phyloP scores from a whole-genome alignment of 1,140 invertebrate genomes.

The Apis cerana region DNA sequence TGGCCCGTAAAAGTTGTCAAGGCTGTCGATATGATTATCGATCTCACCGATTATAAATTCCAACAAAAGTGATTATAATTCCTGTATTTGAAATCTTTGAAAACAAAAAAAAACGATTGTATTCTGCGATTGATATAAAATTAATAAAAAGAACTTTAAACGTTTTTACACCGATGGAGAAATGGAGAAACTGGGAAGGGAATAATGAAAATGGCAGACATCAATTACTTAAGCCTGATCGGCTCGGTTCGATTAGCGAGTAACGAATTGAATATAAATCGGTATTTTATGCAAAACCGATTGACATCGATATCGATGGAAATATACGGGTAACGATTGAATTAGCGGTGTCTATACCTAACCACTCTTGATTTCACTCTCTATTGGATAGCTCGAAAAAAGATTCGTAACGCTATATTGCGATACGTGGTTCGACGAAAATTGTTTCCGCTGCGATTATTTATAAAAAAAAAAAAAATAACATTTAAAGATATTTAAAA shows the following conservation, averaged over 20 bases:
- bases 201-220: slow-evolving; percentile 30
- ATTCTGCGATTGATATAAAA: neutral
- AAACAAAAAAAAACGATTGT: too few relatives aligned
- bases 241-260: slow-evolving; percentile 3
- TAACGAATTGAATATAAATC: slow-evolving; percentile 33
- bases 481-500: neutral
- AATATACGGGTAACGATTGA: slow-evolving; percentile 14
- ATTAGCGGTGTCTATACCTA: neutral
- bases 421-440: neutral
- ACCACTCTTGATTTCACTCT: neutral
- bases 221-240: slow-evolving; percentile 33
- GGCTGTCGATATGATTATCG: too few relatives aligned
- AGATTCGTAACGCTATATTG: neutral
- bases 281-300: slow-evolving; percentile 22
- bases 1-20: neutral
- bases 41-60: too few relatives aligned
- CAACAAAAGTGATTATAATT: too few relatives aligned
- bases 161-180: neutral
- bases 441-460: neutral
- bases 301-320: slow-evolving; percentile 13
- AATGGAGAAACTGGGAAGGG: neutral
- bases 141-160: neutral
- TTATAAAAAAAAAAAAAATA: too few relatives aligned
- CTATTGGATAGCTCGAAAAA: neutral
- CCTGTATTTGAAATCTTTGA: too few relatives aligned